Percentiles rank a stretch among this genome's conserved stretches.
Conservation (phyloP, 1,140 invertebrate genomes). For the Grapholita molesta region DNA sequence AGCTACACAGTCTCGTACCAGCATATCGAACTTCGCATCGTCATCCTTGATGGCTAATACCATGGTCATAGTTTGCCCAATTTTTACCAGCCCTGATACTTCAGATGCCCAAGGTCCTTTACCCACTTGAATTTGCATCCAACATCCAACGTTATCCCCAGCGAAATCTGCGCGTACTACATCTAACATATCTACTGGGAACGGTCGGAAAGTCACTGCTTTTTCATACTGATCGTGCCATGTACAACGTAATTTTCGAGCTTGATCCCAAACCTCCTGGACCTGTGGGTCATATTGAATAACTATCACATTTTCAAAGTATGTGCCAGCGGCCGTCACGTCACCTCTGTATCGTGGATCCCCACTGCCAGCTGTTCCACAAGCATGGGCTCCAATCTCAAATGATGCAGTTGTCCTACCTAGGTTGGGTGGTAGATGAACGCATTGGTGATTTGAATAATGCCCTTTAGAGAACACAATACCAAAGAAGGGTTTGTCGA, state of each 20-base stretch:
- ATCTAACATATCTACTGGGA: slow-evolving; percentile 97
- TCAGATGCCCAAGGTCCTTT: slow-evolving; percentile 98
- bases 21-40: slow-evolving; percentile 97
- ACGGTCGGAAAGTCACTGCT: slow-evolving; percentile 95
- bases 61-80: slow-evolving; percentile 98
- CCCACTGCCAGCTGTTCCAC: slow-evolving; percentile 94
- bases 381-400: slow-evolving; percentile 93
- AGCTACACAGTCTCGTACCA: slow-evolving; percentile 95
- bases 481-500: slow-evolving; percentile 96
- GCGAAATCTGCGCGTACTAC: slow-evolving; percentile 96
- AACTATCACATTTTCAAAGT: slow-evolving; percentile 96
- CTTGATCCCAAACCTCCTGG: slow-evolving; percentile 98
- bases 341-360: slow-evolving; percentile 91
- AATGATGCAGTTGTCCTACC: slow-evolving; percentile 92
- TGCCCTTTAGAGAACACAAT: slow-evolving; percentile 96
- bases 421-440: slow-evolving; percentile 92
- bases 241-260: slow-evolving; percentile 93
- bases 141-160: slow-evolving; percentile 96
- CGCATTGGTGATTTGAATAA: slow-evolving; percentile 94
- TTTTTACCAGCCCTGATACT: slow-evolving; percentile 95
- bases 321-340: slow-evolving; percentile 92
- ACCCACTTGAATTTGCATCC: slow-evolving; percentile 96
- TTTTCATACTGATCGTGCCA: slow-evolving; percentile 98
- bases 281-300: slow-evolving; percentile 97
- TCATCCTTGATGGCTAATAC: slow-evolving; percentile 97